Conservation (phyloP, 2,113 vertebrate genomes). For the Cisticola juncidis region DNA sequence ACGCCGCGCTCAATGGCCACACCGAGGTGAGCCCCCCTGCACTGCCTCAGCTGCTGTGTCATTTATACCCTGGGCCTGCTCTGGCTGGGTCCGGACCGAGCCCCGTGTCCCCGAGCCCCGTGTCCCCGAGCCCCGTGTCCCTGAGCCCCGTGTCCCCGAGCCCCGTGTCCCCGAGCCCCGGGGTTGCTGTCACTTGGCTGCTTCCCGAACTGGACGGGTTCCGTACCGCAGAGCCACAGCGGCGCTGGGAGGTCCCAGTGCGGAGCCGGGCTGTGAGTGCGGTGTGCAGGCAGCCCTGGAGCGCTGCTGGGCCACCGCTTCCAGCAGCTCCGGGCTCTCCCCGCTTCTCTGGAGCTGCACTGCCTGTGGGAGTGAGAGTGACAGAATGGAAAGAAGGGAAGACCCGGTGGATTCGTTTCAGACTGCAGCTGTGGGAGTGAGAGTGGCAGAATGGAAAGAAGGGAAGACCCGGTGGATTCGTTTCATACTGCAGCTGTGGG, state of each 20-base stretch:
- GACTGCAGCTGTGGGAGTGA: neutral
- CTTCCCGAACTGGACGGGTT: neutral
- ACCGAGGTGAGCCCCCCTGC: conserved; percentile 82
- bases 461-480: neutral
- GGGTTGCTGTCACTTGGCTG: neutral
- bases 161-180: accelerated
- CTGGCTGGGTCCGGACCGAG: neutral
- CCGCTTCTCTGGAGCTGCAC: neutral
- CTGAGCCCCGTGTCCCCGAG: too few relatives aligned
- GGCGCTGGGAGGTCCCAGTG: neutral
- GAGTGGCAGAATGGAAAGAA: neutral
- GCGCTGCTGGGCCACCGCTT: accelerated
- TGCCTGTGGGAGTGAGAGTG: neutral
- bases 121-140: too few relatives aligned
- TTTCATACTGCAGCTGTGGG: neutral
- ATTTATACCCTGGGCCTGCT: accelerated
- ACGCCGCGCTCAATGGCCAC: conserved; percentile 94
- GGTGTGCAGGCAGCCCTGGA: neutral
- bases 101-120: too few relatives aligned
- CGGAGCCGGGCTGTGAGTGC: accelerated
- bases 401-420: neutral
- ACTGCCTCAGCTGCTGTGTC: accelerated
- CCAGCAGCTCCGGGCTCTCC: accelerated
- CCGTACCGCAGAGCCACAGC: accelerated
- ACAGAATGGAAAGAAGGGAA: neutral